Percentiles rank a stretch among this genome's conserved stretches.
These are phyloP conservation scores for Loris lydekkerianus DNA, from an alignment of 2,797 vertebrate species.

Conservation along the genomic window DNA sequence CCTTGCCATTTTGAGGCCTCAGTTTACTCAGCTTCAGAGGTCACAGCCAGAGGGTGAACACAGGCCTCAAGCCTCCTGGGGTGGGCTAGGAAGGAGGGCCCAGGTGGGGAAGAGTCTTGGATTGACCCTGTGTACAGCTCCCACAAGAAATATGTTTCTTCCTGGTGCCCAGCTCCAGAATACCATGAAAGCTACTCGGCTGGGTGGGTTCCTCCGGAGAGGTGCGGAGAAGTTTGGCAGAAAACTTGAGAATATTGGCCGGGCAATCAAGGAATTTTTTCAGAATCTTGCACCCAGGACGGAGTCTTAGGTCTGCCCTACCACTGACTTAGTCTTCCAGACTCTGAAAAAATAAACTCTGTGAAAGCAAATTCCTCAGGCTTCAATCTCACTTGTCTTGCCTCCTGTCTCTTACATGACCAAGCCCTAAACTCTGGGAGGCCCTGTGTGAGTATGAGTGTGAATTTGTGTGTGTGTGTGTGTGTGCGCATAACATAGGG, in stretches of 20 bases:
- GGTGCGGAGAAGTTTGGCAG: rapidly evolving
- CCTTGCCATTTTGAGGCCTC: neutral
- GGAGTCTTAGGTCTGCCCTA: neutral
- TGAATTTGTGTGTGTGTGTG: neutral
- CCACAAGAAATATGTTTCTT: neutral
- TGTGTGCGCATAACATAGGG: neutral
- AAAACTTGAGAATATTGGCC: rapidly evolving
- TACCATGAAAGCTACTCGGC: rapidly evolving
- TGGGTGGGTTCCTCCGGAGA: rapidly evolving
- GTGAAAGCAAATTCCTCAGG: neutral
- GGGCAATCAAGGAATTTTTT: neutral
- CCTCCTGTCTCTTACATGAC: rapidly evolving
- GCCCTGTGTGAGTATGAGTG: too few species aligned
- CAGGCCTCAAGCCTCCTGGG: neutral
- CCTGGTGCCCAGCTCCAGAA: neutral
- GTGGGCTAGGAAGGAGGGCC: neutral
- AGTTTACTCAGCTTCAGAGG: neutral
- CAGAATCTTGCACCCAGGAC: rapidly evolving
- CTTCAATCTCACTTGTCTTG: neutral
- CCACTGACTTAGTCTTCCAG: neutral
- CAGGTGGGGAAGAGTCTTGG: neutral
- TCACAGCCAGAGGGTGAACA: neutral
- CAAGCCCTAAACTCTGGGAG: neutral
- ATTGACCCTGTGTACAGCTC: neutral
- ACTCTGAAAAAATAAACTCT: conserved; percentile 71